Base-by-base conservation (phyloP, 2,797 vertebrate genomes). In the Melanogrammus aeglefinus region DNA sequence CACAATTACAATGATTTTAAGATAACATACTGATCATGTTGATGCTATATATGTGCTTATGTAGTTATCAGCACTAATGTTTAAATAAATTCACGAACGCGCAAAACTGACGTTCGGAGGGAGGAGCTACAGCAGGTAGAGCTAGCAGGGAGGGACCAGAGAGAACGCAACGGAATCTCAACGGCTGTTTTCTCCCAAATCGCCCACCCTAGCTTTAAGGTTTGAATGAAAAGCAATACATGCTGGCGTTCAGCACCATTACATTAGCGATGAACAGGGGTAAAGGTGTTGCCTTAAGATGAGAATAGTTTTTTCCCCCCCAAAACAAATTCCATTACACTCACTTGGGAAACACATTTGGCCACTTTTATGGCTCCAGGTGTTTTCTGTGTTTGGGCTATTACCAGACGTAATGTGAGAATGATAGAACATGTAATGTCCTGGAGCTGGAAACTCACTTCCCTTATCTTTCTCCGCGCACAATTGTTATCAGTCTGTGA, bases 161-260 rank as follows among this genome's bases (percentile, higher is more conserved):
- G n/a, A n/a, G n/a, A n/a, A n/a, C n/a, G n/a, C n/a, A n/a, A n/a
- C n/a, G n/a, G n/a, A n/a, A n/a, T n/a, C n/a, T n/a, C n/a, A n/a
- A n/a, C n/a, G n/a, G n/a, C n/a, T n/a, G n/a, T n/a, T n/a, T n/a
- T n/a, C n/a, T n/a, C n/a, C n/a, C n/a, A n/a, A n/a, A n/a, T n/a
- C n/a, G n/a, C n/a, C n/a, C n/a, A n/a, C n/a, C n/a, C n/a, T n/a
- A n/a, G n/a, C n/a, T n/a, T n/a, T n/a, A 78, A 90, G 82, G 82
- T 86, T 63, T 63, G 83, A 90, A 79, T 36, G 63, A 83, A 86
- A 79, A 82, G 82, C 76, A 86, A 84, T 89, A 80, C 71, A 79
- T 87, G 79, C 86, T 78, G 78, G 81, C 74, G 86, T 86, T 90
- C 79, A 82, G 86, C 84, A 81, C 83, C 86, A 88, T 88, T 90